A percentile compares a stretch with the other conserved stretches of the same genome.
These are phyloP conservation scores for Zingel zingel DNA, from an alignment of 2,113 vertebrate genomes.

Conservation along the genomic window DNA sequence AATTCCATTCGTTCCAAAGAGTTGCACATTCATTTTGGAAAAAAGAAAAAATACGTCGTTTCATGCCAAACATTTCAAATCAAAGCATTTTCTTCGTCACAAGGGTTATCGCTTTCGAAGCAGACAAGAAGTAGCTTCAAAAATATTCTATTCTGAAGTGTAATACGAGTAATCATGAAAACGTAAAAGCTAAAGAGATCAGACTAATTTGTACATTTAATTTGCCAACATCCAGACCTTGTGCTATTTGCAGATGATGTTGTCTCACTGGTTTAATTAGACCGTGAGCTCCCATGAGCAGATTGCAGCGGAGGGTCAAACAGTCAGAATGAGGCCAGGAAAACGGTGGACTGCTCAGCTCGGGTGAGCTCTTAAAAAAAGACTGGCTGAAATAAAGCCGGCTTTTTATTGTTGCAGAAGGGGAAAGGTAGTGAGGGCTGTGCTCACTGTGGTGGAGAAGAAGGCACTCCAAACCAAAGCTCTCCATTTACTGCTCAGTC, in stretches of 20 bases:
- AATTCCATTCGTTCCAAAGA: conserved; percentile 35
- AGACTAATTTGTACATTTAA: neutral
- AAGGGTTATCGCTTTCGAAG: neutral
- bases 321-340: neutral
- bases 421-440: neutral
- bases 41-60: conserved; percentile 17
- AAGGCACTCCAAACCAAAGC: conserved; percentile 30
- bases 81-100: conserved; percentile 30
- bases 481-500: conserved; percentile 32
- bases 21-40: conserved; percentile 24
- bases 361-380: neutral
- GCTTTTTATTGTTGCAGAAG: neutral
- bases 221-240: neutral
- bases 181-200: neutral
- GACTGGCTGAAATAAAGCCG: conserved; percentile 12
- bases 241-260: conserved; percentile 19
- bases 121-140: conserved; percentile 12
- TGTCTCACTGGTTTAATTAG: conserved; percentile 11
- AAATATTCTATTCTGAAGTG: conserved; percentile 13
- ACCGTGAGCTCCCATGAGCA: conserved; percentile 1
- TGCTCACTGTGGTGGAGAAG: neutral
- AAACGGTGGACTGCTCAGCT: neutral
- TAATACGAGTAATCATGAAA: neutral
- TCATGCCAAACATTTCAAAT: conserved; percentile 33
- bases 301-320: neutral